These are phyloP conservation scores for Enteromius anoplus DNA, from an alignment of 2,797 vertebrate species.

Conservation along the genomic window DNA sequence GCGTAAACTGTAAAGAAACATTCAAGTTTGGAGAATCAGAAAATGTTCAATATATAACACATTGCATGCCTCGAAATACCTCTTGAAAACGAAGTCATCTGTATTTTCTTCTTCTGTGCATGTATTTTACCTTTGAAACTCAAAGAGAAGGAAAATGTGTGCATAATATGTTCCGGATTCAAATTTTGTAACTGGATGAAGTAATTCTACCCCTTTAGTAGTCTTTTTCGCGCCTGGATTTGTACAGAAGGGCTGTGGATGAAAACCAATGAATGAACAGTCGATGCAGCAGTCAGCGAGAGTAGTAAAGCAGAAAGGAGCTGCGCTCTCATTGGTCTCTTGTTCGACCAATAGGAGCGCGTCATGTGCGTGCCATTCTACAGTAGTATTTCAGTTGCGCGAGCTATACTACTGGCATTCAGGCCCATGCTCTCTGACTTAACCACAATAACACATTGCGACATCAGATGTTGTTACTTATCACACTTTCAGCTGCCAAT, in stretches of 20 bases:
- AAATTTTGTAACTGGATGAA: neutral
- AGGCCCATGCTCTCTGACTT: slow-evolving; percentile 32
- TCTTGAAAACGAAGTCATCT: slow-evolving; percentile 26
- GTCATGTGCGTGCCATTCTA: slow-evolving; percentile 61
- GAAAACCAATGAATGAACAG: slow-evolving; percentile 77
- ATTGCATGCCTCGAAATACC: slow-evolving; percentile 33
- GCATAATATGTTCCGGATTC: neutral
- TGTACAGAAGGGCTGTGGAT: slow-evolving; percentile 70
- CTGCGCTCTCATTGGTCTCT: slow-evolving; percentile 71
- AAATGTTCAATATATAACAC: neutral
- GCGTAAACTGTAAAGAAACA: neutral
- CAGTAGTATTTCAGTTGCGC: slow-evolving; percentile 48
- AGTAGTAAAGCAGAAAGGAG: slow-evolving; percentile 63
- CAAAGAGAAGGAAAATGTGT: neutral
- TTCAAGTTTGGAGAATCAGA: neutral
- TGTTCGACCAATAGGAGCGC: slow-evolving; percentile 69
- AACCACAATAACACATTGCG: neutral
- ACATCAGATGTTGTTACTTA: slow-evolving; percentile 2
- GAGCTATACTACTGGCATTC: slow-evolving; percentile 25
- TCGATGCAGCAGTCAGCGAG: slow-evolving; percentile 67
- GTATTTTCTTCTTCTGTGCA: neutral
- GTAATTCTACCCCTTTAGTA: neutral
- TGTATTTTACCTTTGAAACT: neutral
- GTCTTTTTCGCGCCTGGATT: slow-evolving; percentile 77
- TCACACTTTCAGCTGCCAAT: neutral